Evolutionary conservation across 2,113 vertebrate genomes (phyloP).

Genomic region (cattle (Bos taurus)): DNA sequence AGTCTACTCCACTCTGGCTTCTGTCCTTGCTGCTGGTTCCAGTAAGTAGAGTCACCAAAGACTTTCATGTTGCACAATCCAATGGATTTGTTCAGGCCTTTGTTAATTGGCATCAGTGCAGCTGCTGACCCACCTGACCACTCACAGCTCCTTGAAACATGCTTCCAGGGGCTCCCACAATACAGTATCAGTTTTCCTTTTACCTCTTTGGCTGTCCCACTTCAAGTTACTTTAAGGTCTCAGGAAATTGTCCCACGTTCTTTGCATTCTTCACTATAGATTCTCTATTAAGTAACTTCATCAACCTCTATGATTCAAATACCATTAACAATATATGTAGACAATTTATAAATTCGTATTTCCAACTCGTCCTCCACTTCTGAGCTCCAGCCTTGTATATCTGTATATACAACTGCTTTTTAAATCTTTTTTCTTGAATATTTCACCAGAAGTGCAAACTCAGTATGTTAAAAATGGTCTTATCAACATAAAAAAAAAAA

Average conservation of each 20-base stretch:
- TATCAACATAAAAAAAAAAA: background rate
- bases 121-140: background rate
- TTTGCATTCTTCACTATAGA: background rate
- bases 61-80: background rate
- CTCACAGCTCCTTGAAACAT: background rate
- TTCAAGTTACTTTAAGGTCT: background rate
- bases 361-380: background rate
- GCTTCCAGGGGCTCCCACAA: background rate
- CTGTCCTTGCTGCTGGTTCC: background rate
- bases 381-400: background rate
- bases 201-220: background rate
- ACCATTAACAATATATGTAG: background rate
- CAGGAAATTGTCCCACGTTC: background rate
- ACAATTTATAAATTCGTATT: background rate
- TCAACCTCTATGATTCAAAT: background rate
- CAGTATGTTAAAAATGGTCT: background rate
- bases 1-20: background rate
- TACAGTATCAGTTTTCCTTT: background rate
- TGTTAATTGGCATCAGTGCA: background rate
- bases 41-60: background rate
- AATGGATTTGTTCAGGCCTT: background rate
- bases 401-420: background rate
- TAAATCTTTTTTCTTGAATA: background rate
- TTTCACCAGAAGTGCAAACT: background rate
- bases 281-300: background rate